Percentiles rank a stretch among this genome's conserved stretches.
Evolutionary conservation across 1,140 invertebrate species (phyloP).

Genomic region (Microplitis mediator): DNA sequence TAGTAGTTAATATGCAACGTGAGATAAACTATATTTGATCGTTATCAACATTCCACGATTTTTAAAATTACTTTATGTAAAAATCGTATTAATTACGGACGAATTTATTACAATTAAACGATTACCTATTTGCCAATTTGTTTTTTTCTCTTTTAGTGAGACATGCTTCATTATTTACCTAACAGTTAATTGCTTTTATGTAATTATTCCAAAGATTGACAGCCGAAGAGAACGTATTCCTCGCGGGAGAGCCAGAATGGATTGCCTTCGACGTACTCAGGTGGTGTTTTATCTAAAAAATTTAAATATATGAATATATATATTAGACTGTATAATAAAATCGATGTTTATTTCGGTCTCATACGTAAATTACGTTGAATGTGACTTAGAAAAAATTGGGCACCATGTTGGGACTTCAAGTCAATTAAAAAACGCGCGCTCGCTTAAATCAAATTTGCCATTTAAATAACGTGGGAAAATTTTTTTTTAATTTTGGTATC

Average conservation of each 20-base stretch:
- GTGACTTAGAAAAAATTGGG: too few relatives aligned
- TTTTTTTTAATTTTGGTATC: too few relatives aligned
- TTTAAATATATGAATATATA: constrained; percentile 1
- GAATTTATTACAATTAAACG: constrained; percentile 39
- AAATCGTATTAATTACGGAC: neutral
- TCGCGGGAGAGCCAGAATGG: constrained; percentile 62
- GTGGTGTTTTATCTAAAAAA: constrained; percentile 57
- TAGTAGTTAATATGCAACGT: constrained; percentile 42
- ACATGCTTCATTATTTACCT: neutral
- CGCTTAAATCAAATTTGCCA: too few relatives aligned
- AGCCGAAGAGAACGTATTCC: constrained; percentile 63
- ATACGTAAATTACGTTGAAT: too few relatives aligned
- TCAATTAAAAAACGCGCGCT: too few relatives aligned
- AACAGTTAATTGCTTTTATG: neutral
- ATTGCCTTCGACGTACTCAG: constrained; percentile 57
- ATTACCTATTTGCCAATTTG: constrained; percentile 19
- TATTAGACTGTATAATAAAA: too few relatives aligned
- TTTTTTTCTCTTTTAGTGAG: neutral
- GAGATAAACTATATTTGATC: constrained; percentile 52
- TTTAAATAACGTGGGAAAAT: too few relatives aligned
- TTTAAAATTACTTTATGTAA: neutral
- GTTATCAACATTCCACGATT: constrained; percentile 41
- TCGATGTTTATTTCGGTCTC: too few relatives aligned
- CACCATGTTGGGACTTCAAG: too few relatives aligned
- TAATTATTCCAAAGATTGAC: constrained; percentile 53